A percentile compares a stretch with the other conserved stretches of the same genome.
Evolutionary conservation across 2,113 vertebrate genomes (phyloP).

Genomic region (Colius striatus): DNA sequence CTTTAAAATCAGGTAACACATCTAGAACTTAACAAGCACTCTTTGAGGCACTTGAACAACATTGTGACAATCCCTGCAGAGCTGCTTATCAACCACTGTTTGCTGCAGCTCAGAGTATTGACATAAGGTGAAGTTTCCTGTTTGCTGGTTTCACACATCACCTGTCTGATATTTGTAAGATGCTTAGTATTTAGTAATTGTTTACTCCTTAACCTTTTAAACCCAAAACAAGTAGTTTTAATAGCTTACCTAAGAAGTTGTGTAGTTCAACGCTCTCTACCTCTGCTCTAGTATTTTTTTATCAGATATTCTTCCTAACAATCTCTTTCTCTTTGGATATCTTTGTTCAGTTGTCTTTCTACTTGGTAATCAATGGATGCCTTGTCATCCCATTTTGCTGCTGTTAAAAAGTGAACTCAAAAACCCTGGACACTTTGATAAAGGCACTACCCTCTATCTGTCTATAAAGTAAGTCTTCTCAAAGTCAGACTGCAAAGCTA

Average conservation of each 20-base stretch:
- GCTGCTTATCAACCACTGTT: neutral
- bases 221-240: neutral
- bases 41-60: neutral
- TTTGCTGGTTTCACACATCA: neutral
- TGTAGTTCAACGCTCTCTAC: neutral
- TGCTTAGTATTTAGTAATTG: neutral
- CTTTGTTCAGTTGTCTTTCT: neutral
- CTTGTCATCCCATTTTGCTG: neutral
- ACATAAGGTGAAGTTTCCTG: neutral
- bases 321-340: neutral
- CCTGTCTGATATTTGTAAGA: neutral
- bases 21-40: neutral
- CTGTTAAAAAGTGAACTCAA: neutral
- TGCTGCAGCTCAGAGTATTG: rapidly evolving
- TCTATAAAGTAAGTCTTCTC: neutral
- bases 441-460: rapidly evolving
- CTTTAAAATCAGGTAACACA: neutral
- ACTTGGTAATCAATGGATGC: neutral
- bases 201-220: neutral
- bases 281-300: neutral
- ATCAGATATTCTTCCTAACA: neutral
- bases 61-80: neutral
- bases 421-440: neutral
- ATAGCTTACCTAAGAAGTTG: neutral
- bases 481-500: neutral